Conservation (phyloP, 2,113 vertebrate species). For the Ctenomys sociabilis region DNA sequence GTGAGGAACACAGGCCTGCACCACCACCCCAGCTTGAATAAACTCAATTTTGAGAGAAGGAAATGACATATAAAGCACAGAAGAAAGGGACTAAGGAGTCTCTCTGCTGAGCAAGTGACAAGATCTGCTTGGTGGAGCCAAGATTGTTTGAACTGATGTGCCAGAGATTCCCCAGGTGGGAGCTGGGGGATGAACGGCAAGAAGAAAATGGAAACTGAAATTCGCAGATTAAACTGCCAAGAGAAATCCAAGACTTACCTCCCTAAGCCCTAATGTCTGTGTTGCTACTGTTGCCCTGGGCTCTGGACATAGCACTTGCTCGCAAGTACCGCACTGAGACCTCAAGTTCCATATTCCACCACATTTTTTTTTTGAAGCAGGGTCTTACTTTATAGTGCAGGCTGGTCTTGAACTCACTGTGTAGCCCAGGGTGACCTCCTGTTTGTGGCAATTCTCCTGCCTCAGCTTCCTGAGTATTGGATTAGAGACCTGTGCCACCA, state of each 20-base stretch:
- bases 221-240: background rate
- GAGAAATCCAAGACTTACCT: background rate
- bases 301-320: background rate
- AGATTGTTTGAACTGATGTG: background rate
- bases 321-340: background rate
- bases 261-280: background rate
- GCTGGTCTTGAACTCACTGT: background rate
- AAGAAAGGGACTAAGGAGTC: background rate
- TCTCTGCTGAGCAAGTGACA: background rate
- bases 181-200: background rate
- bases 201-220: background rate
- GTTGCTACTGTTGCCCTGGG: background rate
- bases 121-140: background rate
- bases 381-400: background rate
- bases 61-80: background rate
- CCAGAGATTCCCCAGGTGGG: background rate
- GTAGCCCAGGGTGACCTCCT: background rate
- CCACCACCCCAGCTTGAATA: background rate
- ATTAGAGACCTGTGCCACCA: background rate
- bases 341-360: background rate
- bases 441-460: background rate
- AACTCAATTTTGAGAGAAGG: background rate
- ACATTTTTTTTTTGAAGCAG: background rate
- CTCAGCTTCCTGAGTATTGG: background rate
- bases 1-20: background rate